Evolutionary conservation across 1,140 invertebrate species (phyloP).

Genomic region (Pogonomyrmex barbatus): DNA sequence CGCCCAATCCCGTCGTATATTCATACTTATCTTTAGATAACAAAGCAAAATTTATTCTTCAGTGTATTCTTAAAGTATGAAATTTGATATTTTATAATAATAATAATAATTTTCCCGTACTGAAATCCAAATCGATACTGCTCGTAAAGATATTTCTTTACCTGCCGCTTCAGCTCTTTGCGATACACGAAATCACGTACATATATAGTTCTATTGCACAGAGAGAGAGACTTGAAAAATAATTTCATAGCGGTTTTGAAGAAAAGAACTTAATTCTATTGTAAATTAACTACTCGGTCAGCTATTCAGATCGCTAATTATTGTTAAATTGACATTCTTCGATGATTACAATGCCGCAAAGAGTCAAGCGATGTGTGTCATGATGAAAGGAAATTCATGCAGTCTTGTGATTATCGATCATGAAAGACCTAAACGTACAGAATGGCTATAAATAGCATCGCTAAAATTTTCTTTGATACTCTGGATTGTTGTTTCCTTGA

Average conservation of each 20-base stretch:
- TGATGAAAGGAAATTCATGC: conserved; percentile 13
- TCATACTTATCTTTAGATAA: not conserved
- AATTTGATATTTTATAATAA: not conserved
- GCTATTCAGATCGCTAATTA: conserved; percentile 8
- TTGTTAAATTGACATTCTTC: conserved; percentile 1
- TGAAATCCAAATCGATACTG: conserved; percentile 16
- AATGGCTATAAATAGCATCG: not conserved
- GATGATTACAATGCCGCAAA: not conserved
- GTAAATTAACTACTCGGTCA: conserved; percentile 26
- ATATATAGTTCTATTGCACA: not conserved
- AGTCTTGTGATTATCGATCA: not conserved
- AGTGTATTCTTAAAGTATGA: not conserved
- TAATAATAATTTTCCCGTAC: no score
- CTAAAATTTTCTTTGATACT: conserved; percentile 20
- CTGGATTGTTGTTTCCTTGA: no score
- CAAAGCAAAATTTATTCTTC: not conserved
- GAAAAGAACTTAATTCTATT: conserved; percentile 5
- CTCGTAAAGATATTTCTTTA: not conserved
- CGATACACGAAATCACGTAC: conserved; percentile 2
- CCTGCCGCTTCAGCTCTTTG: conserved; percentile 2
- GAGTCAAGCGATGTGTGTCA: not conserved
- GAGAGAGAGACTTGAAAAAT: conserved; percentile 9
- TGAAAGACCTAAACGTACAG: conserved; percentile 8
- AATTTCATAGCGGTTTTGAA: not conserved
- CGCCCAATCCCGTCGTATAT: not conserved